Percentiles rank a stretch among this genome's conserved stretches.
These are phyloP conservation scores for Hydriomena furcata DNA, from an alignment of 2,888 invertebrate species.

Conservation along the genomic window DNA sequence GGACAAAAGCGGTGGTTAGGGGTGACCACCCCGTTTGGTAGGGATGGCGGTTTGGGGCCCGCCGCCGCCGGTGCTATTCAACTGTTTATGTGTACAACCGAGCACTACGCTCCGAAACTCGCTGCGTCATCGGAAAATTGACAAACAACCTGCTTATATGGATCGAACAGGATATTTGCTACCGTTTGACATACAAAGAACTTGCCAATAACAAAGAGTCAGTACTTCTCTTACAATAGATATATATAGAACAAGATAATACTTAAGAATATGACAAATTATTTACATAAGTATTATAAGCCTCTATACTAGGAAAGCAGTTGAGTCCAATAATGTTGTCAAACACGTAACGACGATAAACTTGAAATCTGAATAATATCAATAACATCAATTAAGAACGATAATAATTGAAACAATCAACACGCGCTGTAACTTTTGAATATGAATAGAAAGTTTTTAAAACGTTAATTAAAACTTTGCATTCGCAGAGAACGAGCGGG, in stretches of 20 bases:
- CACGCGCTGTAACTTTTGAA: conserved; percentile 51
- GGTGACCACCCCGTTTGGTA: conserved; percentile 28
- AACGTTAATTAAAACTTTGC: conserved; percentile 69
- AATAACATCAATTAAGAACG: conserved; percentile 49
- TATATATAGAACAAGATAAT: too few species aligned
- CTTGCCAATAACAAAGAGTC: too few species aligned
- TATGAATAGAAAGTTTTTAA: conserved; percentile 66
- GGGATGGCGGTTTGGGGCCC: conserved; percentile 35
- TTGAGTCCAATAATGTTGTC: too few species aligned
- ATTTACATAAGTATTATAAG: too few species aligned
- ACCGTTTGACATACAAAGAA: background rate
- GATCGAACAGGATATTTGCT: conserved; percentile 21
- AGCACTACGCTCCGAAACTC: conserved; percentile 63
- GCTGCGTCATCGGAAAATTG: conserved; percentile 73
- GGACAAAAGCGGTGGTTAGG: conserved; percentile 48
- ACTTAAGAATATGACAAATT: too few species aligned
- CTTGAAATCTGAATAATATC: conserved; percentile 16
- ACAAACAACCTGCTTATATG: conserved; percentile 65
- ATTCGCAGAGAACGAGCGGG: conserved; percentile 53
- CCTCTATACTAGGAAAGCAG: too few species aligned
- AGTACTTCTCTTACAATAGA: too few species aligned
- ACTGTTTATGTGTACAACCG: conserved; percentile 72
- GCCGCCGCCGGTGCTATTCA: conserved; percentile 50
- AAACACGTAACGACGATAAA: background rate
- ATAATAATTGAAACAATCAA: conserved; percentile 53